Base-by-base conservation (phyloP, 2,888 invertebrate genomes). In the Cheilosia urbana region DNA sequence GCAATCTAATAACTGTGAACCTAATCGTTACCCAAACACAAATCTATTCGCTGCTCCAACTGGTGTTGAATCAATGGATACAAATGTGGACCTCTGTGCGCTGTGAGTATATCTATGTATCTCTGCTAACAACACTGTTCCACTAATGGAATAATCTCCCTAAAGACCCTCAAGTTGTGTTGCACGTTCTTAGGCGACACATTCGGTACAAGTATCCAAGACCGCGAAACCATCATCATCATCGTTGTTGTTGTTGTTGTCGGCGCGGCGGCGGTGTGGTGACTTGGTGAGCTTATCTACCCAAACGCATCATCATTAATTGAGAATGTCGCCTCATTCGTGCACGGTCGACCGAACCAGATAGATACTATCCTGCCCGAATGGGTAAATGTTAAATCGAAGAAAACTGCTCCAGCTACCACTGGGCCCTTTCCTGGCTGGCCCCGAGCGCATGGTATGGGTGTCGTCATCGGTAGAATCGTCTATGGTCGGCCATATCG, bases 1-100 rank as follows among this genome's bases (percentile, higher is more conserved):
- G 75, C 84, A 85, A 85, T 85, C 84, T 85, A 85, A 85, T 85
- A 85, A 85, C 84, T 85, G 84, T 85, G 76, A 85, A 85, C 84
- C 84, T 85, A 85, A 85, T 85, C 84, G 84, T 76, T 85, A 85
- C 80, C 80, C 84, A 76, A 80, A 85, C 80, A 85, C 84, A 75
- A 85, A 76, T 85, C 80, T 76, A 85, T 65, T 60, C 30, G 42
- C 34, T 24, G 6, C 60, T 17, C 37, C 51, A 62, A 63, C 37
- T 53, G 42, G 76, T 76, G 80, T 68, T 68, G 75, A 68, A 62
- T 68, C 60, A 53, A 72, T 55, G 71, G 62, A 42, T 37, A 80
- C 80, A 66, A 79, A 72, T 63, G 71, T 49, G 73, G 68, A 68
- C 65, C 53, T 63, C 53, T 55, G 66, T 60, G 66, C 47, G 45